These are phyloP conservation scores for Linepithema humile DNA, from an alignment of 1,140 invertebrate species.

Conservation along the genomic window DNA sequence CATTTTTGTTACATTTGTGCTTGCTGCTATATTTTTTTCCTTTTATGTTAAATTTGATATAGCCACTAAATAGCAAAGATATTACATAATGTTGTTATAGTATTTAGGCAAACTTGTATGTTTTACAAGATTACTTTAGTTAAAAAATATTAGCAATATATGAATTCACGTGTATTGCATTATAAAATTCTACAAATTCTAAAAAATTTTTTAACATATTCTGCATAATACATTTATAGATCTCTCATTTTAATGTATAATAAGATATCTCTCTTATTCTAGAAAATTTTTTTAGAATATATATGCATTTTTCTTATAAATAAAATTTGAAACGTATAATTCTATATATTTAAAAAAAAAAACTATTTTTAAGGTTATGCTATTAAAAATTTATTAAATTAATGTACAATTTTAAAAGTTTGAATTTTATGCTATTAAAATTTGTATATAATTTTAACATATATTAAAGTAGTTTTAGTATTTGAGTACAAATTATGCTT, in stretches of 20 bases:
- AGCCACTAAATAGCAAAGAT: conserved; percentile 27
- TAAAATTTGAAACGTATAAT: background rate
- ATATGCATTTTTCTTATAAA: conserved; percentile 25
- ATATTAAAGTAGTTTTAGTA: conserved; percentile 51
- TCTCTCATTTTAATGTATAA: conserved; percentile 8
- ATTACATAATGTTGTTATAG: conserved; percentile 33
- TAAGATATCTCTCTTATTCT: background rate
- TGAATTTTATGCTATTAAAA: background rate
- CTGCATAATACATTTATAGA: background rate
- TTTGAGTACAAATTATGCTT: background rate
- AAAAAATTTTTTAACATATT: conserved; percentile 14
- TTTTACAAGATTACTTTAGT: conserved; percentile 39
- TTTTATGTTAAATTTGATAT: conserved; percentile 53
- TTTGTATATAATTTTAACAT: background rate
- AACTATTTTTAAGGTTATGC: conserved; percentile 31
- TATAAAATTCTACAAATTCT: conserved; percentile 3
- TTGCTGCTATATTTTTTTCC: conserved; percentile 59
- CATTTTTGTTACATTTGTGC: conserved; percentile 64
- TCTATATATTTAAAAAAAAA: background rate
- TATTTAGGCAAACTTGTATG: conserved; percentile 39
- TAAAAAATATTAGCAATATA: conserved; percentile 41
- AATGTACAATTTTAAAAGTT: too few relatives aligned
- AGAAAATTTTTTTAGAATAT: conserved; percentile 4
- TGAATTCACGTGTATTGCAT: conserved; percentile 39
- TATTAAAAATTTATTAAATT: too few relatives aligned